These are phyloP conservation scores for Rhagoletis zephyria DNA, from an alignment of 1,140 invertebrate species.

Conservation along the genomic window DNA sequence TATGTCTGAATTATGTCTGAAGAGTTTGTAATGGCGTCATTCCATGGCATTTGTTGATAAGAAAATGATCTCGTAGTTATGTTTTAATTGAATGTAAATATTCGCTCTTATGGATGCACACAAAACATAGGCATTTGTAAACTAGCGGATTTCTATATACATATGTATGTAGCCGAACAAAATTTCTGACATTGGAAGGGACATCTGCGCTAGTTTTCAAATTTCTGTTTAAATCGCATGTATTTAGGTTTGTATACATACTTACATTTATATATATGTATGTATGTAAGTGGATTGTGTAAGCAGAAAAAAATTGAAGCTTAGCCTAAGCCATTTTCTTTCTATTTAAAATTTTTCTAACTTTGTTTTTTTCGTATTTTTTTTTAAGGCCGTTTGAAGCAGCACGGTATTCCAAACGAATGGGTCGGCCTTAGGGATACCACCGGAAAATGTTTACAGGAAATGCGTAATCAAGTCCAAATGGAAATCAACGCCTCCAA, in stretches of 20 bases:
- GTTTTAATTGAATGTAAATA: neutral
- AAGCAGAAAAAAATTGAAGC: too few relatives aligned
- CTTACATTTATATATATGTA: neutral
- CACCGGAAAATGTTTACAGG: conserved; percentile 77
- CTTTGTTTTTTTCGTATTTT: neutral
- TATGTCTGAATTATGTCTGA: too few relatives aligned
- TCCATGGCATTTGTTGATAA: too few relatives aligned
- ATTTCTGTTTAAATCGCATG: too few relatives aligned
- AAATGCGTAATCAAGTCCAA: conserved; percentile 82
- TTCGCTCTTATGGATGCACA: neutral
- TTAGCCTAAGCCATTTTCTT: too few relatives aligned
- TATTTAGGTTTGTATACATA: too few relatives aligned
- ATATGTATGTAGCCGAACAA: neutral
- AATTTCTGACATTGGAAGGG: neutral
- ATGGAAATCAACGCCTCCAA: conserved; percentile 84
- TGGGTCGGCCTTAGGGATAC: conserved; percentile 78
- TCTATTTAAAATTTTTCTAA: neutral
- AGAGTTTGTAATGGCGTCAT: too few relatives aligned
- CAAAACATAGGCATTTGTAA: too few relatives aligned
- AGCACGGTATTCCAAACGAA: conserved; percentile 60
- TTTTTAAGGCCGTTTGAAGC: conserved; percentile 37
- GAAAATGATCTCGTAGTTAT: too few relatives aligned
- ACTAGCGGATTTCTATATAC: neutral
- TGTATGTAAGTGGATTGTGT: neutral
- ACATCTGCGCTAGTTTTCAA: neutral